Percentiles rank a stretch among this genome's conserved stretches.
Evolutionary conservation across 2,888 invertebrate species (phyloP).

Genomic region (Lycocerus yunnanus): DNA sequence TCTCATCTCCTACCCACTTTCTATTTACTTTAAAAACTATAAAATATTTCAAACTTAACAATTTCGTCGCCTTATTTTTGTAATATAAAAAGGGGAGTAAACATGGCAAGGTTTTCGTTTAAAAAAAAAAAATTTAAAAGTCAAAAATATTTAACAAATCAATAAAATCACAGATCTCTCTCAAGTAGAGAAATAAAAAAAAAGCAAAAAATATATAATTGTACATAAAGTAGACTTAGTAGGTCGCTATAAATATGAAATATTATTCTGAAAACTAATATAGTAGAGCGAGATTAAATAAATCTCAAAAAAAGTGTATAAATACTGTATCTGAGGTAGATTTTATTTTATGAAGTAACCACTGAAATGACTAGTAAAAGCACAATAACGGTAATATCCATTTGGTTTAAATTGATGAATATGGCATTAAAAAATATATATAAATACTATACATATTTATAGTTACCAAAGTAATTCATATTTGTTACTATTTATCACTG

Average conservation of each 20-base stretch:
- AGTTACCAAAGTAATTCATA: slow-evolving; percentile 22
- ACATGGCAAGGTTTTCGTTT: not conserved
- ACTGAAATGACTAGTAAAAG: slow-evolving; percentile 42
- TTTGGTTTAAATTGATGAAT: slow-evolving; percentile 45
- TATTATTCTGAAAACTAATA: slow-evolving; percentile 21
- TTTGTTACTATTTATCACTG: slow-evolving; percentile 34
- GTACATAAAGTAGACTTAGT: not conserved
- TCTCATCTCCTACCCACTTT: not conserved
- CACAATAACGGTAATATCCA: slow-evolving; percentile 47
- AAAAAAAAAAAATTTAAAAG: not conserved
- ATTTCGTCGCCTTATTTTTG: not conserved
- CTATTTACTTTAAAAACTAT: not conserved
- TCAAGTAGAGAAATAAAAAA: not conserved
- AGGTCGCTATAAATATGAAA: not conserved
- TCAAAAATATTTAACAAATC: not conserved
- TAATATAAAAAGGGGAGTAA: not conserved
- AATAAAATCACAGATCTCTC: not conserved
- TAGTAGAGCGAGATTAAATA: slow-evolving; percentile 19
- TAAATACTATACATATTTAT: slow-evolving; percentile 2
- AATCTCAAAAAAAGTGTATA: slow-evolving; percentile 33
- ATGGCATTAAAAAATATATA: slow-evolving; percentile 33
- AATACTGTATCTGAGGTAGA: slow-evolving; percentile 51
- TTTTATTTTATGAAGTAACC: slow-evolving; percentile 42
- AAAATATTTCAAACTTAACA: not conserved
- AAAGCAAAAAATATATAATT: not conserved